Evolutionary conservation across 2,113 vertebrate genomes (phyloP).

Genomic region (Budorcas taxicolor): DNA sequence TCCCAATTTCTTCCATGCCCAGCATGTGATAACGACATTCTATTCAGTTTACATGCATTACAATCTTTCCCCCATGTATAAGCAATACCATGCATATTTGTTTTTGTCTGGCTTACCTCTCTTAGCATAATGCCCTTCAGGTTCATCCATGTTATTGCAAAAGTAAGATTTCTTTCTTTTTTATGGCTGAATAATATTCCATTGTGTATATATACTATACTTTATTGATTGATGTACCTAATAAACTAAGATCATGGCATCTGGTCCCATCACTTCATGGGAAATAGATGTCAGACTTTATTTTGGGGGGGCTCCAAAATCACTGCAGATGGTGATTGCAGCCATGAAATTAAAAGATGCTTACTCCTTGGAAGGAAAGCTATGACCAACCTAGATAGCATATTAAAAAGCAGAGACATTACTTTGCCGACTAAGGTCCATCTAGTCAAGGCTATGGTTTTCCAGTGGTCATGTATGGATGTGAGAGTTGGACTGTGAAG

Average conservation of each 20-base stretch:
- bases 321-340: neutral
- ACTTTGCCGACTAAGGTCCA: neutral
- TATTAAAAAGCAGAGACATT: neutral
- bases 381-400: neutral
- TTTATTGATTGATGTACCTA: neutral
- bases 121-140: neutral
- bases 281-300: neutral
- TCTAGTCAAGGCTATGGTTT: neutral
- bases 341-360: neutral
- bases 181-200: neutral
- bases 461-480: neutral
- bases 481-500: neutral
- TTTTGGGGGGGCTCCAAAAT: rapidly evolving
- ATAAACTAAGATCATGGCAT: neutral
- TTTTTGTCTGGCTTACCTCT: neutral
- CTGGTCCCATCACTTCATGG: too few species aligned
- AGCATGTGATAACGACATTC: neutral
- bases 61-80: neutral
- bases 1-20: neutral
- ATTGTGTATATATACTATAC: neutral
- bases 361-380: neutral
- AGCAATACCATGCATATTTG: neutral
- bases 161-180: neutral
- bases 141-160: neutral
- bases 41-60: neutral